A percentile compares a stretch with the other conserved stretches of the same genome.
Conservation (phyloP, 2,888 invertebrate species). For the Choreutis nemorana region DNA sequence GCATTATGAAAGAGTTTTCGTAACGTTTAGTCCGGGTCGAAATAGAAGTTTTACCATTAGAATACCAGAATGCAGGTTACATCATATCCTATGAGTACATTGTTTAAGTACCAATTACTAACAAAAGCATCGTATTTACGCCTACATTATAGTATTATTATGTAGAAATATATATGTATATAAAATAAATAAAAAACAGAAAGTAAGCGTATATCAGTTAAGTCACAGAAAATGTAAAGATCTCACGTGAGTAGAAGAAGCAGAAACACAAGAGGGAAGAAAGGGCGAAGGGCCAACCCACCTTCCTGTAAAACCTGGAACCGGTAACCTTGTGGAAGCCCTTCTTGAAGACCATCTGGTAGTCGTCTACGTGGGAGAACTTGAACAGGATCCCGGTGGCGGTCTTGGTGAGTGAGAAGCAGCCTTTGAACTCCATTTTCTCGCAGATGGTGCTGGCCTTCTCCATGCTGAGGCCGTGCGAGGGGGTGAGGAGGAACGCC, state of each 20-base stretch:
- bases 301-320: conserved; percentile 86
- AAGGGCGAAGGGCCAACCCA: conserved; percentile 29
- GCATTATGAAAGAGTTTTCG: too few relatives aligned
- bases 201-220: too few relatives aligned
- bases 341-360: conserved; percentile 85
- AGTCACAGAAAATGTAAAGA: too few relatives aligned
- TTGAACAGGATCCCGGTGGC: conserved; percentile 89
- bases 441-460: conserved; percentile 87
- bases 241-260: not conserved
- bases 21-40: too few relatives aligned
- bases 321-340: conserved; percentile 89
- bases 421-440: conserved; percentile 88
- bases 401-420: conserved; percentile 86
- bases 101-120: too few relatives aligned
- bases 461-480: conserved; percentile 86
- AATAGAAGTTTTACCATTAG: too few relatives aligned
- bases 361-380: conserved; percentile 87
- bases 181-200: conserved; percentile 1
- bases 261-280: not conserved
- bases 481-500: conserved; percentile 85
- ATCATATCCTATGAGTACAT: too few relatives aligned
- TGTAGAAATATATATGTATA: not conserved
- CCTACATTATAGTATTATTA: too few relatives aligned
- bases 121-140: too few relatives aligned
- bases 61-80: too few relatives aligned